Conservation (phyloP, 2,797 vertebrate species). For the Argyrosomus regius region DNA sequence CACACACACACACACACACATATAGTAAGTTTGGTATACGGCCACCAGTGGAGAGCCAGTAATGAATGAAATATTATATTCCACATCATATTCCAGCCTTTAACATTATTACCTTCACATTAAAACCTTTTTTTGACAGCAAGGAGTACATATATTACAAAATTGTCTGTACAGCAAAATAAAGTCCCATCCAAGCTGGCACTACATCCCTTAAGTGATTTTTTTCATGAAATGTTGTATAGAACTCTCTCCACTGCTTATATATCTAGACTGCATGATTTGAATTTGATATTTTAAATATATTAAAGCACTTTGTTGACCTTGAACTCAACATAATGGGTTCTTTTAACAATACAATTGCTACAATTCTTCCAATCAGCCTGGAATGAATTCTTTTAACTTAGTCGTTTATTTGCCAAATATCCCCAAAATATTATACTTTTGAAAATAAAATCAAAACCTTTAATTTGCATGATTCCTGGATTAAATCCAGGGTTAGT, state of each 20-base stretch:
- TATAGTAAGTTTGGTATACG: conserved; percentile 81
- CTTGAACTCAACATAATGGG: conserved; percentile 3
- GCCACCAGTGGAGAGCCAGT: conserved; percentile 81
- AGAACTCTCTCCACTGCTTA: conserved; percentile 16
- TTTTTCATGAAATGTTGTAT: conserved; percentile 2
- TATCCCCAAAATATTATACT: conserved; percentile 19
- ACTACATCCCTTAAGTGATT: background rate
- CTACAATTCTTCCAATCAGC: conserved; percentile 46
- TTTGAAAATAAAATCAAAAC: conserved; percentile 42
- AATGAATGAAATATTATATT: conserved; percentile 83
- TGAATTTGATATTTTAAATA: conserved; percentile 33
- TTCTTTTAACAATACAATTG: conserved; percentile 12
- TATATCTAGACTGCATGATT: background rate
- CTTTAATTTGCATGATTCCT: conserved; percentile 26
- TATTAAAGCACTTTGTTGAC: conserved; percentile 13
- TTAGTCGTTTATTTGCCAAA: conserved; percentile 3
- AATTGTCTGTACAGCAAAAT: conserved; percentile 71
- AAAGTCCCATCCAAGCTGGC: conserved; percentile 33
- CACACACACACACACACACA: conserved; percentile 72
- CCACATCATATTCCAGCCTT: conserved; percentile 71
- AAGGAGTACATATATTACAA: conserved; percentile 67
- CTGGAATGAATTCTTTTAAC: conserved; percentile 23
- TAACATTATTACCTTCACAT: conserved; percentile 71
- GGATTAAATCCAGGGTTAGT: conserved; percentile 30
- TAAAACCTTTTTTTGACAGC: conserved; percentile 62